Conservation (phyloP, 1,140 invertebrate genomes). For the Hyles euphorbiae region DNA sequence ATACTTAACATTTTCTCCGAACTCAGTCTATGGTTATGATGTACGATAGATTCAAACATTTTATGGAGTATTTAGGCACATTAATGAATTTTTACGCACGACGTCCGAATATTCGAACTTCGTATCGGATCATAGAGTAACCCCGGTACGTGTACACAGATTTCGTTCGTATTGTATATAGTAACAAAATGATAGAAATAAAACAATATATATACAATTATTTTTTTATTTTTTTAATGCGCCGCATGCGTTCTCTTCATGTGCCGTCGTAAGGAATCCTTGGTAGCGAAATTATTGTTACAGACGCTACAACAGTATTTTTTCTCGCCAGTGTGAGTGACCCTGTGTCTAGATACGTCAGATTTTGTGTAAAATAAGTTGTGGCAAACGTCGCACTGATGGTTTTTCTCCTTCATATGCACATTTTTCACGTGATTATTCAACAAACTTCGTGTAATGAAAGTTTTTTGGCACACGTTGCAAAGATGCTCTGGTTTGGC, state of each 20-base stretch:
- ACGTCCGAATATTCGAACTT: too few relatives aligned
- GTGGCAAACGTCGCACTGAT: constrained; percentile 56
- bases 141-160: too few relatives aligned
- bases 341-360: constrained; percentile 45
- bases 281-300: constrained; percentile 45
- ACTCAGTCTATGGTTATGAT: too few relatives aligned
- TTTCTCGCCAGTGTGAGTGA: constrained; percentile 57
- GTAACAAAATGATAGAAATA: too few relatives aligned
- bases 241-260: constrained; percentile 39
- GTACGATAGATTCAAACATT: too few relatives aligned
- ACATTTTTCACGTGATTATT: constrained; percentile 58
- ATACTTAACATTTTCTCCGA: too few relatives aligned
- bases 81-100: too few relatives aligned
- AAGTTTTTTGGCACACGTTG: constrained; percentile 42
- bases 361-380: constrained; percentile 56
- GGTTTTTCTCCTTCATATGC: constrained; percentile 56
- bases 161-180: too few relatives aligned
- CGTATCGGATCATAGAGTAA: too few relatives aligned
- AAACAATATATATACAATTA: too few relatives aligned
- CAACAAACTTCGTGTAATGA: constrained; percentile 50
- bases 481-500: constrained; percentile 47
- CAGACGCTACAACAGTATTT: constrained; percentile 46
- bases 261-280: constrained; percentile 55
- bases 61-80: too few relatives aligned
- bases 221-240: too few relatives aligned